phyloP scores from a whole-genome alignment of 2,797 vertebrate genomes.

The Sciurus vulgaris region DNA sequence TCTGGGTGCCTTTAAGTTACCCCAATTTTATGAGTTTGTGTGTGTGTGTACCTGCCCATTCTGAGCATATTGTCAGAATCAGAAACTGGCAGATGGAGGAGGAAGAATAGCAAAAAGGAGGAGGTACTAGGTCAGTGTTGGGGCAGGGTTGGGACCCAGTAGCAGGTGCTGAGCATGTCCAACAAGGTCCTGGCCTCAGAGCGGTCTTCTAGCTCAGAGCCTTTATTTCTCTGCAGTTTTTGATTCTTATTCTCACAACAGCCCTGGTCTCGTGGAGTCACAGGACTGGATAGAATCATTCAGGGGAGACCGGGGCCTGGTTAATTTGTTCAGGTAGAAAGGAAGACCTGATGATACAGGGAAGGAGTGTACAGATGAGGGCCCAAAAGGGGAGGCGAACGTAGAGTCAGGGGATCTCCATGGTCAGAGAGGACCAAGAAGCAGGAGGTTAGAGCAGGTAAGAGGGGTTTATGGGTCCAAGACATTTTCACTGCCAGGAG shows the following conservation, averaged over 20 bases:
- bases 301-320: background rate
- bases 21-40: background rate
- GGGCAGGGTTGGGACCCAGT: accelerated
- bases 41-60: background rate
- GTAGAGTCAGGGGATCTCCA: no score
- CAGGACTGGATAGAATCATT: background rate
- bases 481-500: background rate
- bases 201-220: background rate
- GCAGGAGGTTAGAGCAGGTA: background rate
- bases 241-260: background rate
- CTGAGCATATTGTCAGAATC: background rate
- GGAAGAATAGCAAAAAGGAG: background rate
- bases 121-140: accelerated
- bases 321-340: background rate
- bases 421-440: background rate
- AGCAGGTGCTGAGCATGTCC: accelerated
- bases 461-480: background rate
- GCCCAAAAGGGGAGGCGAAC: background rate
- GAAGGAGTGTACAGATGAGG: background rate
- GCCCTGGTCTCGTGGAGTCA: background rate
- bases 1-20: background rate
- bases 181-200: no score
- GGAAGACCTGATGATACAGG: background rate
- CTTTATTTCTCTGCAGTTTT: background rate
- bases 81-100: background rate